These are phyloP conservation scores for Ciona savignyi DNA, from an alignment of 23 tunicate genomes.

Conservation along the genomic window DNA sequence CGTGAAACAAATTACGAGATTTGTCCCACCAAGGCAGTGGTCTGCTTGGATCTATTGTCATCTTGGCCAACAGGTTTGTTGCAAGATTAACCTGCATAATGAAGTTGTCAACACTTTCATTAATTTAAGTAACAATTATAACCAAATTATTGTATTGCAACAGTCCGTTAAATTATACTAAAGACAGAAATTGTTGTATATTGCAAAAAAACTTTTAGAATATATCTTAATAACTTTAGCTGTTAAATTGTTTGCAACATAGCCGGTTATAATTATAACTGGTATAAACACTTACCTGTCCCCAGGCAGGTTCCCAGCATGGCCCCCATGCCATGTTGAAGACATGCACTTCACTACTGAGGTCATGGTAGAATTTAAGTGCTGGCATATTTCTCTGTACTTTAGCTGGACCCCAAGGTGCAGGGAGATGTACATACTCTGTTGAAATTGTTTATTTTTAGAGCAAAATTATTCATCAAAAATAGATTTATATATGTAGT, in stretches of 20 bases:
- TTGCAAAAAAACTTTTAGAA: too few relatives aligned
- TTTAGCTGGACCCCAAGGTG: constrained; percentile 79
- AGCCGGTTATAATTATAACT: too few relatives aligned
- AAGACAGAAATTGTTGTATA: too few relatives aligned
- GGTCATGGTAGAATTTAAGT: constrained; percentile 86
- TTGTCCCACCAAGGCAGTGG: constrained; percentile 98
- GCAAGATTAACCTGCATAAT: constrained; percentile 78
- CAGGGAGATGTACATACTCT: constrained; percentile 85
- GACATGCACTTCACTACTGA: constrained; percentile 49
- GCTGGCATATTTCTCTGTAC: constrained; percentile 92
- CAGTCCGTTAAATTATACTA: too few relatives aligned
- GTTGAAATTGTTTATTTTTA: too few relatives aligned
- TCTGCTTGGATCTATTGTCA: constrained; percentile 56
- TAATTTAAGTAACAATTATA: too few relatives aligned
- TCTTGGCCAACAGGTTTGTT: constrained; percentile 44
- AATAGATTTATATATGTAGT: too few relatives aligned
- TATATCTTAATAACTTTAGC: too few relatives aligned
- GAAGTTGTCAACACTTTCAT: too few relatives aligned
- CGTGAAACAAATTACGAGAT: constrained; percentile 65
- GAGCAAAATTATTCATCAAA: too few relatives aligned
- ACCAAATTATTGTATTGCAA: too few relatives aligned
- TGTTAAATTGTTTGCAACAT: too few relatives aligned
- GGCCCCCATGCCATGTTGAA: constrained; percentile 96
- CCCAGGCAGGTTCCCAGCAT: constrained; percentile 94
- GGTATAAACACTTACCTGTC: constrained; percentile 60